Evolutionary conservation across 53 echinoderm and acorn worm species (phyloP), one percentile per base, ranked within the genome.

Genomic region (Stichopus horrens): DNA sequence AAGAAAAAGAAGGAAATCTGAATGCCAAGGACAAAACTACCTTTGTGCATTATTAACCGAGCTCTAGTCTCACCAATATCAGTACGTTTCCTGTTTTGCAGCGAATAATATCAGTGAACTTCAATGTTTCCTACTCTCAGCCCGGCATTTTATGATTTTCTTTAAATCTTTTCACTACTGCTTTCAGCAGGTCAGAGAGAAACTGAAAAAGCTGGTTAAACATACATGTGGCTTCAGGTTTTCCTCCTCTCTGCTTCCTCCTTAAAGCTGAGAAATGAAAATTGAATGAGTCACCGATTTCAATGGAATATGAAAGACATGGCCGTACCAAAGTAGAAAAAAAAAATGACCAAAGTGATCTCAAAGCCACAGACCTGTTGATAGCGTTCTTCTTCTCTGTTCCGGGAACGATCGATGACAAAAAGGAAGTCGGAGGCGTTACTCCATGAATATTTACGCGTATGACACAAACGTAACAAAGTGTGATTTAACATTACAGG

Each of bases 241-340:
- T 71, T 71, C n/a, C 71, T 71, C 71, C 71, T 71, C 6, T 71
- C 19, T n/a, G 71, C 71, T 71, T 71, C 71, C 71, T 71, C 71
- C 19, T 71, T 13, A 10, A 7, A 4, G 10, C 4, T 71, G 16
- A 71, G 18, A 20, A 71, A 71, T 71, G n/a, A 71, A 71, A 71
- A 16, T 20, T 71, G 59, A 9, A 20, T 71, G 71, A 71, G 71
- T 71, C 71, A 71, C 19, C 18, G 71, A 71, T 71, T 16, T 13
- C 16, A 63, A 63, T 63, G 8, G 63, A 63, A 10, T 63, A 10
- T 63, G 63, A 63, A 13, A 13, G 63, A 13, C 16, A 63, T 16
- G 16, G 10, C 4, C 8, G 8, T 63, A 16, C 63, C 63, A 63
- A 16, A 63, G 63, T 37, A 37, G n/a, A 37, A 37, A 37, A 37